phyloP scores from a whole-genome alignment of 2,113 vertebrate genomes.

The Dicerorhinus sumatrensis region DNA sequence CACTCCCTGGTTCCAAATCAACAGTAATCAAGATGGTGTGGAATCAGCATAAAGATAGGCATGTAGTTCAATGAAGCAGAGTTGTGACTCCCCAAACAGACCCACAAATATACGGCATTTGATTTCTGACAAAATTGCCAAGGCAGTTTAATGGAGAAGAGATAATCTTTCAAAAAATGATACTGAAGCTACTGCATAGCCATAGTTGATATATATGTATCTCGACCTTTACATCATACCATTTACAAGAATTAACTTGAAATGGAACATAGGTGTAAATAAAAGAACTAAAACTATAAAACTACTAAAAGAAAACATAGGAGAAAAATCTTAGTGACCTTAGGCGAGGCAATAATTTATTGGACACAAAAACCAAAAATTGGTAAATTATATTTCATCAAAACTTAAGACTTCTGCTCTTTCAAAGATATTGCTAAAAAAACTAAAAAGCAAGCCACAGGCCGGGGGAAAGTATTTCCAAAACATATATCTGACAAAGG shows the following conservation, averaged over 20 bases:
- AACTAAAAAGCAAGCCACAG: not conserved
- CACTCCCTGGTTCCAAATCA: not conserved
- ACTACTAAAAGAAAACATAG: not conserved
- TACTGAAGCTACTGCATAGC: not conserved
- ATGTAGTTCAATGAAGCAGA: not conserved
- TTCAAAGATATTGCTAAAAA: slow-evolving; percentile 27
- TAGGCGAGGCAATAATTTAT: not conserved
- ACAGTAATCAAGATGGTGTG: not conserved
- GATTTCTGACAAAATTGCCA: not conserved
- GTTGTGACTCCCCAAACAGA: not conserved
- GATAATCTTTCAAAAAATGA: not conserved
- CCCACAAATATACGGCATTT: not conserved
- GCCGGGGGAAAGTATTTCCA: not conserved
- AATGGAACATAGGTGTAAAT: not conserved
- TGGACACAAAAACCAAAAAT: not conserved
- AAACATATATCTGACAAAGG: not conserved
- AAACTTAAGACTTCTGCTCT: not conserved
- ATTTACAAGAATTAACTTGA: not conserved
- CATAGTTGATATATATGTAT: not conserved
- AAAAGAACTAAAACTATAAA: not conserved
- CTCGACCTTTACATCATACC: not conserved
- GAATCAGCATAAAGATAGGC: not conserved
- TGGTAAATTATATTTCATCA: not conserved
- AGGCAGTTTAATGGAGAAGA: not conserved
- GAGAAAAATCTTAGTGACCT: not conserved